Percentiles rank a stretch among this genome's conserved stretches.
Conservation (phyloP, 2,888 invertebrate genomes). For the Hofmannophila pseudospretella region DNA sequence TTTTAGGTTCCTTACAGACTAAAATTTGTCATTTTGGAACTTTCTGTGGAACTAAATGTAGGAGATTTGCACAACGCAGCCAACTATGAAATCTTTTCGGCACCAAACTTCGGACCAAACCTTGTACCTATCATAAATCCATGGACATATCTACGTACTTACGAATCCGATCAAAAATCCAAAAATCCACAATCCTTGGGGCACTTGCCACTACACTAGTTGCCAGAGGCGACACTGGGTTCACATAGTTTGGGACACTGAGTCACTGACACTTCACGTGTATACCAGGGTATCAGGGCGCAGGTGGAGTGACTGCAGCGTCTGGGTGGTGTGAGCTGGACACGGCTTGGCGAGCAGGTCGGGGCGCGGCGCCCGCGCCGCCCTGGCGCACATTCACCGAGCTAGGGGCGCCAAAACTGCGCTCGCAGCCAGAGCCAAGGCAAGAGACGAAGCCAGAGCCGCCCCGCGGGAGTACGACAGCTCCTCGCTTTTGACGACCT, state of each 20-base stretch:
- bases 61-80: constrained; percentile 33
- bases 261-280: constrained; percentile 48
- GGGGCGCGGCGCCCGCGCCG: constrained; percentile 61
- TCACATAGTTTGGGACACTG: constrained; percentile 17
- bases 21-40: constrained; percentile 37
- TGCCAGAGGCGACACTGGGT: constrained; percentile 9
- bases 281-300: constrained; percentile 67
- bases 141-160: constrained; percentile 31
- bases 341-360: constrained; percentile 65
- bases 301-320: constrained; percentile 45
- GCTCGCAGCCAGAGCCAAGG: constrained; percentile 63
- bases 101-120: constrained; percentile 22
- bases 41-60: constrained; percentile 31
- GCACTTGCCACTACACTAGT: constrained; percentile 23
- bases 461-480: constrained; percentile 82
- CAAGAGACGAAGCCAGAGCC: constrained; percentile 67
- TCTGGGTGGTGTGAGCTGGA: constrained; percentile 56
- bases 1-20: constrained; percentile 40
- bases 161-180: constrained; percentile 25
- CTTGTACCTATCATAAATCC: constrained; percentile 6
- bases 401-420: constrained; percentile 69
- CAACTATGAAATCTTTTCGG: constrained; percentile 15
- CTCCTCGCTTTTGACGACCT: constrained; percentile 95
- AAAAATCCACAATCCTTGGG: constrained; percentile 26
- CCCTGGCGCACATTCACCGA: constrained; percentile 75